Evolutionary conservation across 1,140 invertebrate species (phyloP).

Genomic region (Brachionus koreanus): DNA sequence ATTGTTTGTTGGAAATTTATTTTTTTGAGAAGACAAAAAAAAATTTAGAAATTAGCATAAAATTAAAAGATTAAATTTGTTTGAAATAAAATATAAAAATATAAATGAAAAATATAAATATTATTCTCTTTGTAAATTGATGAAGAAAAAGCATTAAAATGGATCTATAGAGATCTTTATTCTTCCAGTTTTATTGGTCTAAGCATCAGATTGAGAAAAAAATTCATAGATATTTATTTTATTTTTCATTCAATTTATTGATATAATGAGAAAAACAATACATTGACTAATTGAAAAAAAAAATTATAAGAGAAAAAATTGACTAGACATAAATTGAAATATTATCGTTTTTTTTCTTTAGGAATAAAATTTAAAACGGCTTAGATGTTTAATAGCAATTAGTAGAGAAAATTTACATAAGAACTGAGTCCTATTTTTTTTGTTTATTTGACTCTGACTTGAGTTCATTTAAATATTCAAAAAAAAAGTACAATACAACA

Average conservation of each 20-base stretch:
- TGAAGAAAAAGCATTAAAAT: too few species aligned
- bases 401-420: not conserved
- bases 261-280: not conserved
- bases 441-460: not conserved
- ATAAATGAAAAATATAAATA: too few species aligned
- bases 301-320: not conserved
- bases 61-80: too few species aligned
- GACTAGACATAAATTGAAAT: conserved; percentile 2
- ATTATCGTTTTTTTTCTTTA: not conserved
- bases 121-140: too few species aligned
- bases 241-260: conserved; percentile 1
- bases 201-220: too few species aligned
- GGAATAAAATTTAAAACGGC: conserved; percentile 13
- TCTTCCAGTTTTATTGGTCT: too few species aligned
- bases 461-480: not conserved
- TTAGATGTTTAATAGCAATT: not conserved
- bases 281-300: not conserved
- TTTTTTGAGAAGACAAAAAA: too few species aligned
- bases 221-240: too few species aligned
- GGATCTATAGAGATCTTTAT: too few species aligned
- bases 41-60: too few species aligned
- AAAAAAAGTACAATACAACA: not conserved
- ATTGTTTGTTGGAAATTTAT: too few species aligned
- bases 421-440: not conserved
- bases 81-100: too few species aligned